phyloP scores from a whole-genome alignment of 2,888 invertebrate species.

The Tetanocera ferruginea region DNA sequence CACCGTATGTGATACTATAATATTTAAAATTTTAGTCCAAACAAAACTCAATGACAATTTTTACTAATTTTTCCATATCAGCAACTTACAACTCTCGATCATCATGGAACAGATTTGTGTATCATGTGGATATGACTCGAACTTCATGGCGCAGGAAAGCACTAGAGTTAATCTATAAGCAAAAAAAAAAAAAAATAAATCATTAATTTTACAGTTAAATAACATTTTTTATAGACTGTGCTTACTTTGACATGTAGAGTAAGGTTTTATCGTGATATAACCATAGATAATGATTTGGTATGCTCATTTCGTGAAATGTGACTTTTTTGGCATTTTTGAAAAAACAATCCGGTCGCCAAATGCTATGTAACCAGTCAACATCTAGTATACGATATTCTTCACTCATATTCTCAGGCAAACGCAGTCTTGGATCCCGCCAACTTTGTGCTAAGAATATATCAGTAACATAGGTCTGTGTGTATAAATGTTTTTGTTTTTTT shows the following conservation, averaged over 20 bases:
- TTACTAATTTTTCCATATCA: neutral
- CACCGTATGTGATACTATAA: slow-evolving; percentile 91
- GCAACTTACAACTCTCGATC: slow-evolving; percentile 90
- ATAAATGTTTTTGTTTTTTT: neutral
- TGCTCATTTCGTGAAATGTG: slow-evolving; percentile 96
- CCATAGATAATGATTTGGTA: slow-evolving; percentile 94
- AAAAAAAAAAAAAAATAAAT: neutral
- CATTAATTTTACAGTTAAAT: neutral
- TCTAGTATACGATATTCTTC: slow-evolving; percentile 91
- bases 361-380: slow-evolving; percentile 90
- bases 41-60: no score
- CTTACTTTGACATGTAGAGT: slow-evolving; percentile 93
- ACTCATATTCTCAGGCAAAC: slow-evolving; percentile 93
- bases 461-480: slow-evolving; percentile 88
- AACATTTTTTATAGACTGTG: slow-evolving; percentile 41
- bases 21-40: neutral
- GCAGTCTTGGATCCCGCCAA: slow-evolving; percentile 90
- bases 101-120: slow-evolving; percentile 94
- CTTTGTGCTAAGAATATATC: slow-evolving; percentile 94
- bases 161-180: slow-evolving; percentile 83
- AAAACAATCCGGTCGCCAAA: slow-evolving; percentile 94
- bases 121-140: slow-evolving; percentile 93
- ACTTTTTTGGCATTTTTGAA: slow-evolving; percentile 94
- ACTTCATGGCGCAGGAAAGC: slow-evolving; percentile 94
- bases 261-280: slow-evolving; percentile 91